Evolutionary conservation across 2,797 vertebrate species (phyloP), one percentile per base, ranked within the genome.

Genomic region (Mormyrus proboscirostris): DNA sequence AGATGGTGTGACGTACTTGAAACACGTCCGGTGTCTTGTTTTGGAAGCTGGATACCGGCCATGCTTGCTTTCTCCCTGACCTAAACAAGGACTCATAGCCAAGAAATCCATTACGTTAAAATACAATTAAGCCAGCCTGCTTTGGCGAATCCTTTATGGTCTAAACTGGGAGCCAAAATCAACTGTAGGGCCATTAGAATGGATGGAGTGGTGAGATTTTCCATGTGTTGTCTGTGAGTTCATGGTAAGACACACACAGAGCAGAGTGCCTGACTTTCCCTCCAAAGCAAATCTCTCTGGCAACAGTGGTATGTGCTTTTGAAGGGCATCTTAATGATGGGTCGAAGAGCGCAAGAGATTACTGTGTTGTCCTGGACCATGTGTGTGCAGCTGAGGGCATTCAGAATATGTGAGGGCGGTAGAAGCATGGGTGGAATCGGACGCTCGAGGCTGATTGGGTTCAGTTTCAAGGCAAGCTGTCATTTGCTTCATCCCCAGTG

Each of bases 111-210:
- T 86, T 86, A 86, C 19, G 44, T 12, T 62, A 49, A 38, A 25
- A 53, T 33, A 38, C 19, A 19, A 49, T 73, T 53, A 89, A 86
- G 44, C 83, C 25, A 65, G 22, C 41, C 59, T 25, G 2, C 44
- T 29, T 69, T 10, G 49, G 22, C 57, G 2, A 50, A 69, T 62
- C 29, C 83, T 73, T 22, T 51, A 86, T 89, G 59, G 57, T 89
- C 47, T 47, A 51, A 50, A 89, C 82, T 44, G 25, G 29, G 59
- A 33, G 38, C 57, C 44, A 69, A 86, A 86, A 86, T 82, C 12
- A 73, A 89, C 57, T 41, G 41, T 57, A 62, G 44, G 41, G 53
- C 82, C 69, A 55, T 86, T 86, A 86, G 55, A 65, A 22, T 41
- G 76, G 88, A 85, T n/a, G 73, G 65, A 69, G 65, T 14, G 25